A percentile compares a stretch with the other conserved stretches of the same genome.
Evolutionary conservation across 2,888 invertebrate genomes (phyloP).

Genomic region (Tipula vernalis): DNA sequence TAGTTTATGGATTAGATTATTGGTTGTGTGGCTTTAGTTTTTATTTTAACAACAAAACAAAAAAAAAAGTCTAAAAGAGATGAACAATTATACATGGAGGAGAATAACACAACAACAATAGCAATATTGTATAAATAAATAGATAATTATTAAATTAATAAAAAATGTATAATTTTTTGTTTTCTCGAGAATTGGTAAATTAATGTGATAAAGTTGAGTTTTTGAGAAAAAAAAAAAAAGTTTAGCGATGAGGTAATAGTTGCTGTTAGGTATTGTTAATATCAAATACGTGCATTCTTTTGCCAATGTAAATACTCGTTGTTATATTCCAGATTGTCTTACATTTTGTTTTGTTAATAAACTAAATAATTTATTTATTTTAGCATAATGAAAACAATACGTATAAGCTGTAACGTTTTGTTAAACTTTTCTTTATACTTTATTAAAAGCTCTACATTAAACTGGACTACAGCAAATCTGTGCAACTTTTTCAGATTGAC

Average conservation of each 20-base stretch:
- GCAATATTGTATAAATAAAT: not conserved
- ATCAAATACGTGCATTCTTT: not conserved
- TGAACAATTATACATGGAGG: not conserved
- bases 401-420: no score
- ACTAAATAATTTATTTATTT: no score
- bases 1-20: not conserved
- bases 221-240: not conserved
- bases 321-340: no score
- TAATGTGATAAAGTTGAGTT: not conserved
- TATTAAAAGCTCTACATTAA: no score
- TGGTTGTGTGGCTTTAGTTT: not conserved
- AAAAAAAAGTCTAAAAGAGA: not conserved
- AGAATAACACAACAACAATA: not conserved
- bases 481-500: no score
- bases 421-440: no score
- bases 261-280: not conserved
- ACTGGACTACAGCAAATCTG: no score
- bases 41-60: not conserved
- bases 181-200: not conserved
- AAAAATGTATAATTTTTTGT: not conserved
- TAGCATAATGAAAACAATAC: no score
- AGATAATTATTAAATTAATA: not conserved
- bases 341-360: no score
- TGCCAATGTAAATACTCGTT: not conserved
- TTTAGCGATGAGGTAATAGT: not conserved